Evolutionary conservation across 2,888 invertebrate genomes (phyloP), one percentile per base, ranked within the genome.

Genomic region (Tanaodytes sp.): DNA sequence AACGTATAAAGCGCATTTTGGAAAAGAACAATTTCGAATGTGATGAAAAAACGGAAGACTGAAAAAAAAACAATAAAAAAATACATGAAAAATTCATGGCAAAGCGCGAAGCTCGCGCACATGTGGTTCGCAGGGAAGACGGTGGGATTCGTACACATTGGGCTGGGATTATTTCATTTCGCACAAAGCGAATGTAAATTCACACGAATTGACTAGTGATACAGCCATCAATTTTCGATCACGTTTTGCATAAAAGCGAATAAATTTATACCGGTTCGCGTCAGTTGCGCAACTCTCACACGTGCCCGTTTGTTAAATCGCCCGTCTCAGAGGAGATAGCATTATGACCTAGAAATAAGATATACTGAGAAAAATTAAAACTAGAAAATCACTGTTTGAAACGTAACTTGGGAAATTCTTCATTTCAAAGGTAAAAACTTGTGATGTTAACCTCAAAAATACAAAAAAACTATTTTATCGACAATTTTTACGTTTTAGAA

Each of bases 181-280:
- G 45, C n/a, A 45, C 57, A 66, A 46, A 66, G 54, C 59, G 48
- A 59, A 66, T 66, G 55, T 63, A 55, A 48, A 49, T 64, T 55
- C 19, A 19, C 33, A 23, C 6, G 43, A 64, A 36, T 37, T 40
- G 49, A 36, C 49, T 57, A 49, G 43, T 48, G 37, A 64, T 49
- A 37, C 43, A 19, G 36, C 54, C 42, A 54, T 62, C 52, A 54
- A 62, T 54, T 64, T 64, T 64, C 63, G 63, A 64, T 64, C 48
- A 43, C 48, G 49, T 49, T 63, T 63, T 52, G 52, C 52, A 62
- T 62, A 54, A 61, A 52, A 5, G 43, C 46, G 62, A 40, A 63
- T 54, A 5, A 23, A 23, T 5, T 23, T 23, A 8, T 23, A 8
- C 23, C 23, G 23, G 4, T 23, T 23, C 42, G 19, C 23, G 51